Evolutionary conservation across 2,113 vertebrate species (phyloP).

Genomic region (Chrysochloris asiatica): DNA sequence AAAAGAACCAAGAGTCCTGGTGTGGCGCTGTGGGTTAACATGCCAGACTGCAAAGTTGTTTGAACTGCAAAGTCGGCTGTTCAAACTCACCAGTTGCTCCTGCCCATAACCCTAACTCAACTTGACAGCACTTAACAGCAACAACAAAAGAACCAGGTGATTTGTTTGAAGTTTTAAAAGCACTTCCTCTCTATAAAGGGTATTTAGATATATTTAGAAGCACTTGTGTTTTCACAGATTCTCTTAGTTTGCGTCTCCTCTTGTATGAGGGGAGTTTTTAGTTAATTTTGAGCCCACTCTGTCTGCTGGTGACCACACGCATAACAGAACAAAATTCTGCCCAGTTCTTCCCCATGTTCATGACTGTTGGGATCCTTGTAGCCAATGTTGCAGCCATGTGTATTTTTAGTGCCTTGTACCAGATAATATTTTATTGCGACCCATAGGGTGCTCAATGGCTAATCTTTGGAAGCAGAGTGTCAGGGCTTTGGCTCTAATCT

Average conservation of each 20-base stretch:
- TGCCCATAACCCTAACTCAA: too few species aligned
- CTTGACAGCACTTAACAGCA: too few species aligned
- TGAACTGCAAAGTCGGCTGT: too few species aligned
- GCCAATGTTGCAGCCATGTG: not conserved
- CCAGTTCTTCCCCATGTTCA: not conserved
- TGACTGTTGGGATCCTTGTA: not conserved
- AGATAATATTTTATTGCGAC: not conserved
- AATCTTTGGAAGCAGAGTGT: not conserved
- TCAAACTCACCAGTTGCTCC: too few species aligned
- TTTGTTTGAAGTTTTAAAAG: conserved; percentile 10
- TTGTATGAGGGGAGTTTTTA: not conserved
- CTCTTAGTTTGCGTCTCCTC: not conserved
- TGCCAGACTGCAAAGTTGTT: too few species aligned
- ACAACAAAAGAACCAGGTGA: not conserved
- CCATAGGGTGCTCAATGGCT: not conserved
- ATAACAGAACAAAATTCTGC: not conserved
- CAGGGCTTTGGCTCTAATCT: not conserved
- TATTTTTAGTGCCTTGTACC: not conserved
- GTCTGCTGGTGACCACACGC: too few species aligned
- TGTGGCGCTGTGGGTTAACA: too few species aligned
- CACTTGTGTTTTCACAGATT: not conserved
- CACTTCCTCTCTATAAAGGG: not conserved
- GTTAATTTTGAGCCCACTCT: not conserved
- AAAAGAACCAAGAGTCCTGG: not conserved
- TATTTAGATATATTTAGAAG: not conserved